Evolutionary conservation across 2,113 vertebrate genomes (phyloP), one percentile per base, ranked within the genome.

Genomic region (Sprattus sprattus): DNA sequence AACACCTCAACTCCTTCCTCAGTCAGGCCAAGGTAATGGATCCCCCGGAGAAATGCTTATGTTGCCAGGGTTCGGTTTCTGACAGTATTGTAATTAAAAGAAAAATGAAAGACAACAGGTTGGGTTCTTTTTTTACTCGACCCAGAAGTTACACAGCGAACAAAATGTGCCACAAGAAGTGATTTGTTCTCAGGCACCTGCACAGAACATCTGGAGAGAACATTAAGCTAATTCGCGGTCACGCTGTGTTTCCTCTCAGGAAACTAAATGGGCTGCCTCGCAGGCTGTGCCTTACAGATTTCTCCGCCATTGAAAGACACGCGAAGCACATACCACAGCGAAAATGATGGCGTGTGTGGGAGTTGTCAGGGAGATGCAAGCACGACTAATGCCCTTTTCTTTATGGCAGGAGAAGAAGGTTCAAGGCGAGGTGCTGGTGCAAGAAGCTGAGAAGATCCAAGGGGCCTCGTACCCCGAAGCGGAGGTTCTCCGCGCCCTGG

Each of bases 401-500:
- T 28, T 32, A 5, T 18, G 85, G 32, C 89, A 99, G 98, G 96
- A 96, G 81, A 96, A 91, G 92, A 96, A 97, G 87, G 93, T 84
- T 39, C 90, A 81, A 0, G 95, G 95, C 32, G 89, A 96, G 81
- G 90, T 88, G 4, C 90, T 97, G n/a, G 94, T 96, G 85, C 94
- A 87, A 71, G 95, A 96, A 86, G 97, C 95, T 0, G 95, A 95
- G 6, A 89, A 90, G 71, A 82, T 95, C 44, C 88, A 84, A 1
- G 90, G 86, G 0, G 46, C 78, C 0, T 39, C 82, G 0, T 87
- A 92, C 87, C 95, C 95, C 0, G 96, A 96, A 86, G 93, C 94
- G 28, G 93, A 91, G 0, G 88, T 95, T 54, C 97, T 99, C 54
- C 87, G 90, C 28, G 89, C 54, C 0, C 92, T 95, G 0, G 89